Conservation (phyloP, 2,113 vertebrate species). For the Brachyhypopomus gauderio region DNA sequence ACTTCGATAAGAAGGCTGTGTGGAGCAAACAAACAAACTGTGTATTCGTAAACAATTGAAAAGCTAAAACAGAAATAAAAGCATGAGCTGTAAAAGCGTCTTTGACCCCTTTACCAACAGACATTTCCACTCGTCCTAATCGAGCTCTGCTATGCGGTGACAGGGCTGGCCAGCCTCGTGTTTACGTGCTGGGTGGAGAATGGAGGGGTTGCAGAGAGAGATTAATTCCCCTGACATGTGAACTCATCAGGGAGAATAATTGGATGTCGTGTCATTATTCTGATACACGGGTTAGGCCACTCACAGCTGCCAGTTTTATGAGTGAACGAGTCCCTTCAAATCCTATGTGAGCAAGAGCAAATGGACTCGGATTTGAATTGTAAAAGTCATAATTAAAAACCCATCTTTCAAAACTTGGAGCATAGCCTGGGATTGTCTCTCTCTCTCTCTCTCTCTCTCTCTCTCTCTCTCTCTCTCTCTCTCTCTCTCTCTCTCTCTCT, state of each 20-base stretch:
- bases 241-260: constrained; percentile 60
- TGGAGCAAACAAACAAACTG: neutral
- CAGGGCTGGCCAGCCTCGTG: constrained; percentile 42
- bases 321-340: constrained; percentile 38
- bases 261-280: constrained; percentile 54
- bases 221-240: constrained; percentile 55
- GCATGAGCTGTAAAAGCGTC: neutral
- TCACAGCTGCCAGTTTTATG: constrained; percentile 42
- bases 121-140: constrained; percentile 19
- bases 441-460: neutral
- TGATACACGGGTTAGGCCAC: constrained; percentile 43
- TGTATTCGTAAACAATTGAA: neutral
- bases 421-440: neutral
- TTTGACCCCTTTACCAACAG: neutral
- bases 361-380: constrained; percentile 38
- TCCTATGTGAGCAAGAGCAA: constrained; percentile 43
- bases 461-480: constrained; percentile 19
- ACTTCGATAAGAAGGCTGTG: constrained; percentile 13
- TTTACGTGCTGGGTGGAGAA: constrained; percentile 39
- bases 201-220: constrained; percentile 37
- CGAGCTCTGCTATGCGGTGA: constrained; percentile 19
- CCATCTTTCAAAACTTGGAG: constrained; percentile 28
- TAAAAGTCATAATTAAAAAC: constrained; percentile 40
- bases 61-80: neutral
- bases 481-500: neutral